phyloP scores from a whole-genome alignment of 2,797 vertebrate genomes.

The Neosilurus mollespiculum region DNA sequence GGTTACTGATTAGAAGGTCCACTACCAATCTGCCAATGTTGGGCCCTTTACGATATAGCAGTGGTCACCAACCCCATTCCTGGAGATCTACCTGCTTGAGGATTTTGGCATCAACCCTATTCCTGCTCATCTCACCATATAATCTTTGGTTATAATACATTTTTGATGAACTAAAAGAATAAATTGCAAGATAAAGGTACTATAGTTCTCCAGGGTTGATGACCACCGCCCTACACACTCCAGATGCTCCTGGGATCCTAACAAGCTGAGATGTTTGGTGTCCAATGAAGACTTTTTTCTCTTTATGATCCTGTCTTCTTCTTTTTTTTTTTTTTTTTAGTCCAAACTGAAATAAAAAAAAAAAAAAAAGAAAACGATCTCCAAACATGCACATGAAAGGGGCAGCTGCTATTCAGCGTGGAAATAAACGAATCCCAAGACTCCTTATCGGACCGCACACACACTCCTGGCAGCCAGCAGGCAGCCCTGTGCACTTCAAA shows the following conservation, averaged over 20 bases:
- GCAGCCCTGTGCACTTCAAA: constrained; percentile 42
- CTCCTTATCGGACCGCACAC: constrained; percentile 48
- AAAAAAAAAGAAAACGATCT: constrained; percentile 5
- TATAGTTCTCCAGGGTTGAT: too few relatives aligned
- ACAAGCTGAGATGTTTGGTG: too few relatives aligned
- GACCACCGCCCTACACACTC: neutral
- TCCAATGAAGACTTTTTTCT: neutral
- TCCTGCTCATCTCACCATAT: too few relatives aligned
- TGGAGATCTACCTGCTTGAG: too few relatives aligned
- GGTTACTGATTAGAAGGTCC: neutral
- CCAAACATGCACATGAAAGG: constrained; percentile 21
- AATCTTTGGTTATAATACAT: too few relatives aligned
- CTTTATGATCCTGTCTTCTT: neutral
- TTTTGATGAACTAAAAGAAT: too few relatives aligned
- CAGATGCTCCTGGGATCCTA: neutral
- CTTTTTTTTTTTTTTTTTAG: neutral
- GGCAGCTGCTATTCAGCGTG: constrained; percentile 7
- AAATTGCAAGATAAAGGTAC: too few relatives aligned
- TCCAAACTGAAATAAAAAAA: neutral
- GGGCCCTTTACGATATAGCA: neutral
- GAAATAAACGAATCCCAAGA: constrained; percentile 16
- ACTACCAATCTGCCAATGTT: too few relatives aligned
- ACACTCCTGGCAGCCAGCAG: constrained; percentile 36
- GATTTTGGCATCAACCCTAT: too few relatives aligned
- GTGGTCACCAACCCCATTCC: too few relatives aligned